Evolutionary conservation across 23 tunicate species (phyloP).

Genomic region (Trididemnum clinides): DNA sequence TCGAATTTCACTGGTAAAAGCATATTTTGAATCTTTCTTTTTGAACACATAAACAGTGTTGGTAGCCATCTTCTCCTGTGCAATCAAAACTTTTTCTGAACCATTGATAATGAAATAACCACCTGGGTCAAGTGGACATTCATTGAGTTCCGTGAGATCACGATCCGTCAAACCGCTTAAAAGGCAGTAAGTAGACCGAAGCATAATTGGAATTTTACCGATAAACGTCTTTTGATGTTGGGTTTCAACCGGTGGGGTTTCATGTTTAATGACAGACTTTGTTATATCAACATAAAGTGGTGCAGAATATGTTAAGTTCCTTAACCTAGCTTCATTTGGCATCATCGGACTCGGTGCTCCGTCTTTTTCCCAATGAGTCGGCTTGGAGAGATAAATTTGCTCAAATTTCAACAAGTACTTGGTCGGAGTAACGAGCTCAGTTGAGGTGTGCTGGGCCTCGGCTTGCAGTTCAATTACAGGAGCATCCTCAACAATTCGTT

Average conservation of each 20-base stretch:
- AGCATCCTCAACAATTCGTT: slow-evolving; percentile 98
- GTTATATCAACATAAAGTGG: slow-evolving; percentile 99
- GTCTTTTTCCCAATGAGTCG: slow-evolving; percentile 99
- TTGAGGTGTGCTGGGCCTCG: slow-evolving; percentile 93
- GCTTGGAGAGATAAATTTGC: slow-evolving; percentile 98
- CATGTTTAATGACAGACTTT: slow-evolving; percentile 76
- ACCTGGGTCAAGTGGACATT: slow-evolving; percentile 99
- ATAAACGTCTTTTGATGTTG: slow-evolving; percentile 91
- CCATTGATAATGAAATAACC: slow-evolving; percentile 99
- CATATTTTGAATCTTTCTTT: slow-evolving; percentile 97
- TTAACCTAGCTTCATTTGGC: slow-evolving; percentile 98
- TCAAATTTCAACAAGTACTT: slow-evolving; percentile 96
- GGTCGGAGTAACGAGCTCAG: slow-evolving; percentile 85
- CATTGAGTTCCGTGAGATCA: slow-evolving; percentile 98
- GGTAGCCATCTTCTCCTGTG: slow-evolving; percentile 99
- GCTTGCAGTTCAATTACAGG: slow-evolving; percentile 97
- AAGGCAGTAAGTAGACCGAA: slow-evolving; percentile 95
- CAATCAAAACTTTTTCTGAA: slow-evolving; percentile 96
- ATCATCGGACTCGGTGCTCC: slow-evolving; percentile 99
- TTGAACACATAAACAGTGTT: slow-evolving; percentile 99
- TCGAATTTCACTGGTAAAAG: slow-evolving; percentile 97
- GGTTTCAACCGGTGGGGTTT: slow-evolving; percentile 66
- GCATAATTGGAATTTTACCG: slow-evolving; percentile 99
- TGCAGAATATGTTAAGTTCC: slow-evolving; percentile 97
- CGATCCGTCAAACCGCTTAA: slow-evolving; percentile 97